These are phyloP conservation scores for Meriones unguiculatus DNA, from an alignment of 2,113 vertebrate species.

Conservation along the genomic window DNA sequence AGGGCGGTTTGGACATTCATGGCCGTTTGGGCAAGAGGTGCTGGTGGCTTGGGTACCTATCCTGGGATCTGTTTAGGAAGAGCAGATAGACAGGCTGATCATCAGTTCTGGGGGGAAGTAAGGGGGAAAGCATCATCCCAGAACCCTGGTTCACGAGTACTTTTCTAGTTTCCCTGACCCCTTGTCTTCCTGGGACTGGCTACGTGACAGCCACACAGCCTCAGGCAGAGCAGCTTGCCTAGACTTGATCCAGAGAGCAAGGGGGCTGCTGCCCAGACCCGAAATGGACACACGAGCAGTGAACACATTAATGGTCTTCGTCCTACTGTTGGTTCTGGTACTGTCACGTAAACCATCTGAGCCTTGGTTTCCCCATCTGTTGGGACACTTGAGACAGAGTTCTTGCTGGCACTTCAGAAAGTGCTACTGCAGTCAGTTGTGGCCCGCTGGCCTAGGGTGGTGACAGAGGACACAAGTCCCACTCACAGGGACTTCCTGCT, in stretches of 20 bases:
- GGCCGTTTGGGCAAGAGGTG: neutral
- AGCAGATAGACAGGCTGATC: neutral
- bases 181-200: neutral
- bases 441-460: neutral
- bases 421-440: neutral
- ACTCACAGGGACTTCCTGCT: neutral
- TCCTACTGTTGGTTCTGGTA: neutral
- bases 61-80: neutral
- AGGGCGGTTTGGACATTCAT: neutral
- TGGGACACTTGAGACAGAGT: neutral
- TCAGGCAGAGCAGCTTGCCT: neutral
- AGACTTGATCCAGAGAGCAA: neutral
- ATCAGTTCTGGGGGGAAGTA: rapidly evolving
- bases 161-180: neutral
- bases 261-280: neutral
- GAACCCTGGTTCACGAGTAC: neutral
- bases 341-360: neutral
- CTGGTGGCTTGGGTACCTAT: neutral
- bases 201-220: neutral
- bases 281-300: rapidly evolving
- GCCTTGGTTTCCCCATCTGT: neutral
- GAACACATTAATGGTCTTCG: neutral
- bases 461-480: neutral
- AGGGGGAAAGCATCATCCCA: rapidly evolving
- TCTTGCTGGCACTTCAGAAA: neutral